phyloP scores from a whole-genome alignment of 35 echinoderm and acorn worm species.

The Chiridota heheva region DNA sequence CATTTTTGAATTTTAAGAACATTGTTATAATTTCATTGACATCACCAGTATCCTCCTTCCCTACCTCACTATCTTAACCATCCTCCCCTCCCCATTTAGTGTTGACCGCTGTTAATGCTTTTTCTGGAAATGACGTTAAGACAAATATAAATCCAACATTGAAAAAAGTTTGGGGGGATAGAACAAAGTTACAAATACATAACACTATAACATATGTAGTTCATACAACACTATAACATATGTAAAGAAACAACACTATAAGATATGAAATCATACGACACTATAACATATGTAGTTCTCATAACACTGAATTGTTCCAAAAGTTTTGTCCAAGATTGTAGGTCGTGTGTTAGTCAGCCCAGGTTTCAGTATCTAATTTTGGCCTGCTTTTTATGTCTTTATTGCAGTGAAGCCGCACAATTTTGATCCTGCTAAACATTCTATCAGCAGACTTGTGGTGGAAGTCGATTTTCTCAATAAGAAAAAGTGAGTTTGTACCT shows the following conservation, averaged over 20 bases:
- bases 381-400: constrained; percentile 9
- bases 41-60: too few species aligned
- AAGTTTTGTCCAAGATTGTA: neutral
- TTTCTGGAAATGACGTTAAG: too few species aligned
- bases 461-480: constrained; percentile 97
- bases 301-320: too few species aligned
- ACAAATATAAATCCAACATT: neutral
- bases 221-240: too few species aligned
- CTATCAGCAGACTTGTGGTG: constrained; percentile 63
- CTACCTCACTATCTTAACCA: too few species aligned
- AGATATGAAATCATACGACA: neutral
- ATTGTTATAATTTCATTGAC: too few species aligned
- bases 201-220: too few species aligned
- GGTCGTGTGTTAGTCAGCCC: neutral
- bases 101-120: too few species aligned
- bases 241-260: neutral
- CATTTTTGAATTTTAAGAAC: too few species aligned
- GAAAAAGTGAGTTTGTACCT: constrained; percentile 71
- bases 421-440: constrained; percentile 65
- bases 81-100: too few species aligned
- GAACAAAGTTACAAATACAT: neutral
- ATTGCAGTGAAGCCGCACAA: constrained; percentile 56
- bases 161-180: neutral
- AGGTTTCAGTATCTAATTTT: neutral
- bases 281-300: too few species aligned